Conservation (phyloP, 2,113 vertebrate genomes). For the Pogona vitticeps region DNA sequence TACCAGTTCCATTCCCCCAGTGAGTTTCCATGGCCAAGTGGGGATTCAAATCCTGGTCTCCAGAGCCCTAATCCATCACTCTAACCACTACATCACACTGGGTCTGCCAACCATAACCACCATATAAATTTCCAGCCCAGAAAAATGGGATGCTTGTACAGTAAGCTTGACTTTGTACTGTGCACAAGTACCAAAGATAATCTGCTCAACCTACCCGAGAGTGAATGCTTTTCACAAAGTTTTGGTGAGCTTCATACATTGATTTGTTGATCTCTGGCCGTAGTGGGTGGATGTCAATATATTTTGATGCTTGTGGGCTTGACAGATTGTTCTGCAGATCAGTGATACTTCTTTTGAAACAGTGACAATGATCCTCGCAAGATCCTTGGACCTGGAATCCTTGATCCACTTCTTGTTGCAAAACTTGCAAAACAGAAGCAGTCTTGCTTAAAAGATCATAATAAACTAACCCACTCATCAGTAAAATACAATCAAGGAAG, state of each 20-base stretch:
- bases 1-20: no score
- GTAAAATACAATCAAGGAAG: neutral
- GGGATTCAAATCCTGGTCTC: no score
- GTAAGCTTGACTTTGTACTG: neutral
- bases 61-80: no score
- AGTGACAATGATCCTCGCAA: conserved; percentile 71
- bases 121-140: no score
- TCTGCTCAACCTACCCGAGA: conserved; percentile 55
- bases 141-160: neutral
- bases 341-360: conserved; percentile 72
- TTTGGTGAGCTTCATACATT: conserved; percentile 61
- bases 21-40: no score
- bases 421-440: conserved; percentile 51
- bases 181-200: neutral
- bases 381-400: conserved; percentile 52
- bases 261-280: conserved; percentile 60
- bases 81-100: no score
- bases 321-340: conserved; percentile 69
- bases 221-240: conserved; percentile 62
- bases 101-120: no score
- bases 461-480: neutral
- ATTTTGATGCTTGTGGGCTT: conserved; percentile 58
- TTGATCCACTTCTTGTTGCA: conserved; percentile 72
- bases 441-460: neutral
- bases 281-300: conserved; percentile 63